Conservation (phyloP, 2,888 invertebrate species). For the Cheilosia urbana region DNA sequence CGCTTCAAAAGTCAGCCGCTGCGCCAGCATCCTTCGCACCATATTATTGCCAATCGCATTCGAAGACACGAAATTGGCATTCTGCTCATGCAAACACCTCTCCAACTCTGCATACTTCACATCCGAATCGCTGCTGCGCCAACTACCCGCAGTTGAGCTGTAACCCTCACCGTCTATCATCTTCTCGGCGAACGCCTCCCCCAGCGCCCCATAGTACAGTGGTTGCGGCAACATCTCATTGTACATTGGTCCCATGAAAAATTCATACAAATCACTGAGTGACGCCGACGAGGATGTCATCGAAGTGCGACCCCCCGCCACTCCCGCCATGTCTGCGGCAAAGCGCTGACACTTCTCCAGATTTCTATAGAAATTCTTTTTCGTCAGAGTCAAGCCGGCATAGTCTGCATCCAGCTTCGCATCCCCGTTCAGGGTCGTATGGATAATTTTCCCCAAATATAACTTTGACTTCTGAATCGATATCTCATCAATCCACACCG, state of each 20-base stretch:
- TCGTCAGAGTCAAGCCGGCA: constrained; percentile 77
- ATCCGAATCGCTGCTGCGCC: constrained; percentile 82
- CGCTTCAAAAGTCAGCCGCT: constrained; percentile 77
- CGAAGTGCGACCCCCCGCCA: constrained; percentile 17
- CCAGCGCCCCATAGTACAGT: constrained; percentile 79
- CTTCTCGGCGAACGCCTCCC: constrained; percentile 79
- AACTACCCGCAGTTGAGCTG: constrained; percentile 79
- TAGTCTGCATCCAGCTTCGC: constrained; percentile 79
- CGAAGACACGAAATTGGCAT: constrained; percentile 68
- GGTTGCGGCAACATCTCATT: constrained; percentile 79
- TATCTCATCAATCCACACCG: constrained; percentile 82
- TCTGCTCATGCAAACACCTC: constrained; percentile 77
- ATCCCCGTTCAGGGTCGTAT: constrained; percentile 80
- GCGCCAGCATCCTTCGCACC: constrained; percentile 79
- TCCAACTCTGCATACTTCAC: constrained; percentile 78
- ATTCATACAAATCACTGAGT: constrained; percentile 70
- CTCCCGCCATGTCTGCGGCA: constrained; percentile 32
- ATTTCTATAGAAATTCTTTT: constrained; percentile 81
- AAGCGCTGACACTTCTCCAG: constrained; percentile 81
- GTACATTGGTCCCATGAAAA: constrained; percentile 78
- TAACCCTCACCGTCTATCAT: constrained; percentile 80
- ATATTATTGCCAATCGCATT: constrained; percentile 77
- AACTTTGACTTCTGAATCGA: constrained; percentile 80
- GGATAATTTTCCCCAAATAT: constrained; percentile 80
- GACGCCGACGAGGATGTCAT: constrained; percentile 68